Percentiles rank a stretch among this genome's conserved stretches.
phyloP scores from a whole-genome alignment of 1,140 invertebrate species.

The Bombus superbus region DNA sequence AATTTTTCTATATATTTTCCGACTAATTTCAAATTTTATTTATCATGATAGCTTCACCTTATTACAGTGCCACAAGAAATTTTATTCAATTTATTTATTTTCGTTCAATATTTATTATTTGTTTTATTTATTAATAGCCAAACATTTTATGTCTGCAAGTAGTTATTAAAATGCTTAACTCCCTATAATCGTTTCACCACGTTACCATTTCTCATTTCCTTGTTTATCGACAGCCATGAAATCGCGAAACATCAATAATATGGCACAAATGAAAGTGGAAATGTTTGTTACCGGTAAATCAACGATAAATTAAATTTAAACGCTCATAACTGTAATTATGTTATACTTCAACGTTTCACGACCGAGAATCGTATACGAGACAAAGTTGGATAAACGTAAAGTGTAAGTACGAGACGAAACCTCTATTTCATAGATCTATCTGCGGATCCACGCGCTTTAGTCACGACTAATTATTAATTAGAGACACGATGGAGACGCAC shows the following conservation, averaged over 20 bases:
- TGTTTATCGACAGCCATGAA: neutral
- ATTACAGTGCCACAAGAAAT: no score
- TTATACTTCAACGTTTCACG: slow-evolving; percentile 17
- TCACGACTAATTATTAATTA: slow-evolving; percentile 45
- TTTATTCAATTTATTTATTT: no score
- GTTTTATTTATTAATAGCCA: no score
- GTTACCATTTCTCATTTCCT: neutral
- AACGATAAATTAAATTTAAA: neutral
- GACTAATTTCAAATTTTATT: no score
- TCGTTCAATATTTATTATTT: no score
- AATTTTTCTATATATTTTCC: no score
- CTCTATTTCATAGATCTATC: neutral
- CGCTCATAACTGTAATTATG: neutral
- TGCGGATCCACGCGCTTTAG: slow-evolving; percentile 9
- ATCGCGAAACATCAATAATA: slow-evolving; percentile 11
- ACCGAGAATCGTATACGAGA: neutral
- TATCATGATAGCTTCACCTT: no score
- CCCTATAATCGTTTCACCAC: neutral
- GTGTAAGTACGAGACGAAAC: neutral
- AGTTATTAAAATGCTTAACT: neutral
- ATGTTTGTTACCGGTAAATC: neutral
- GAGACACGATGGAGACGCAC: slow-evolving; percentile 30
- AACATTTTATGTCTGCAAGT: no score
- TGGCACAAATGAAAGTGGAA: neutral
- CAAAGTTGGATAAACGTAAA: neutral